A percentile compares a stretch with the other conserved stretches of the same genome.
Evolutionary conservation across 2,888 invertebrate species (phyloP).

Genomic region (Drosophila borealis): DNA sequence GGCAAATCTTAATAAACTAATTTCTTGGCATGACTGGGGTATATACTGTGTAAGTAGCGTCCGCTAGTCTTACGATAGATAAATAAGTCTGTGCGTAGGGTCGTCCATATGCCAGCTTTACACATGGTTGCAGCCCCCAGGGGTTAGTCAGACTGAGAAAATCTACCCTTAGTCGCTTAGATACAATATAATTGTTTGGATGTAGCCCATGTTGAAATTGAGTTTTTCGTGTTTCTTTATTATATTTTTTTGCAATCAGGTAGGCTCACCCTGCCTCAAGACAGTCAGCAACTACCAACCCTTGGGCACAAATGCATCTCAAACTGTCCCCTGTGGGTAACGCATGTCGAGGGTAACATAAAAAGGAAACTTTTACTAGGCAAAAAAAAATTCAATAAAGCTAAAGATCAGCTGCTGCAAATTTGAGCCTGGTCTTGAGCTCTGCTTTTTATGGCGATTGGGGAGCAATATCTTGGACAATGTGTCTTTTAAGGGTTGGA

Average conservation of each 20-base stretch:
- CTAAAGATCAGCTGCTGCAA: constrained; percentile 73
- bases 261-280: constrained; percentile 48
- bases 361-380: constrained; percentile 9
- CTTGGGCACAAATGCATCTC: constrained; percentile 58
- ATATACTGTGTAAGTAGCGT: constrained; percentile 10
- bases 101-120: constrained; percentile 58
- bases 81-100: constrained; percentile 39
- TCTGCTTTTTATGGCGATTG: constrained; percentile 58
- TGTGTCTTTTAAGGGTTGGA: constrained; percentile 54
- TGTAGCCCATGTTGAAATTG: constrained; percentile 38
- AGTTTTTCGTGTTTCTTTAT: constrained; percentile 16
- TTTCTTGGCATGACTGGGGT: constrained; percentile 32
- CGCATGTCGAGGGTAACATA: constrained; percentile 54
- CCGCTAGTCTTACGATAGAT: constrained; percentile 42
- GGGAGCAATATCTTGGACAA: constrained; percentile 67
- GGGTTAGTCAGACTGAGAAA: constrained; percentile 23
- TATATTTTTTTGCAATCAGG: constrained; percentile 60
- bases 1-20: constrained; percentile 50
- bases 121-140: constrained; percentile 16
- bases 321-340: constrained; percentile 71
- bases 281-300: constrained; percentile 49
- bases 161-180: constrained; percentile 49
- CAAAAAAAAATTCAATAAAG: constrained; percentile 64
- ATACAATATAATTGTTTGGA: constrained; percentile 70
- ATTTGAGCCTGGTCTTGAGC: constrained; percentile 44